phyloP scores from a whole-genome alignment of 2,888 invertebrate genomes.

The Temnothorax unifasciatus region DNA sequence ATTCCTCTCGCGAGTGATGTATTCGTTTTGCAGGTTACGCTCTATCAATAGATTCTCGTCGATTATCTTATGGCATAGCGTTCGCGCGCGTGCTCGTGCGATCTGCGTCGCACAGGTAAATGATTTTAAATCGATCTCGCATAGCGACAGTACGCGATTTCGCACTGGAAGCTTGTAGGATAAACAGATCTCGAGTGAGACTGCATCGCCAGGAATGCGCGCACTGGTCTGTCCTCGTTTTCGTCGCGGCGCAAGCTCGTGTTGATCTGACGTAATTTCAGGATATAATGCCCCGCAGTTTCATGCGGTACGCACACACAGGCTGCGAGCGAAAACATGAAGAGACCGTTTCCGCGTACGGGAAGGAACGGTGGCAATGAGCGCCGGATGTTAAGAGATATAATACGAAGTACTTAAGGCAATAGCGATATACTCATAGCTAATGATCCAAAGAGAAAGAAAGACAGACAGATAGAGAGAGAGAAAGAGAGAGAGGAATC shows the following conservation, averaged over 20 bases:
- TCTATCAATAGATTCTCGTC: constrained; percentile 35
- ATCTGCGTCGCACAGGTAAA: not conserved
- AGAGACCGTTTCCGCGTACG: not conserved
- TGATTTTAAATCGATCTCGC: constrained; percentile 8
- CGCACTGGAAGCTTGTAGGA: not conserved
- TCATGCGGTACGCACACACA: constrained; percentile 52
- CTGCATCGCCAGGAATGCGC: not conserved
- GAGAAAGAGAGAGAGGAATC: not conserved
- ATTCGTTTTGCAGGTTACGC: constrained; percentile 1
- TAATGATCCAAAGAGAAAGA: constrained; percentile 6
- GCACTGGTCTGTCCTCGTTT: not conserved
- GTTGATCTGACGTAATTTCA: constrained; percentile 24
- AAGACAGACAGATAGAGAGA: not conserved
- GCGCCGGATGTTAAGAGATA: not conserved
- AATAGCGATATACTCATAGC: not conserved
- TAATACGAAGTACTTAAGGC: constrained; percentile 19
- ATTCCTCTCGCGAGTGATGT: constrained; percentile 9
- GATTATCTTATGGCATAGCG: constrained; percentile 40
- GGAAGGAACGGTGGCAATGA: constrained; percentile 10
- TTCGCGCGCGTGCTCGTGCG: not conserved
- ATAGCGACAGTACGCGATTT: not conserved
- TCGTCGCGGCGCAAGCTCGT: not conserved
- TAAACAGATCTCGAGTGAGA: not conserved
- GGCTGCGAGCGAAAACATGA: constrained; percentile 41
- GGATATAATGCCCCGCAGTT: constrained; percentile 56